Evolutionary conservation across 2,888 invertebrate genomes (phyloP).

Genomic region (Chelonus formosanus): DNA sequence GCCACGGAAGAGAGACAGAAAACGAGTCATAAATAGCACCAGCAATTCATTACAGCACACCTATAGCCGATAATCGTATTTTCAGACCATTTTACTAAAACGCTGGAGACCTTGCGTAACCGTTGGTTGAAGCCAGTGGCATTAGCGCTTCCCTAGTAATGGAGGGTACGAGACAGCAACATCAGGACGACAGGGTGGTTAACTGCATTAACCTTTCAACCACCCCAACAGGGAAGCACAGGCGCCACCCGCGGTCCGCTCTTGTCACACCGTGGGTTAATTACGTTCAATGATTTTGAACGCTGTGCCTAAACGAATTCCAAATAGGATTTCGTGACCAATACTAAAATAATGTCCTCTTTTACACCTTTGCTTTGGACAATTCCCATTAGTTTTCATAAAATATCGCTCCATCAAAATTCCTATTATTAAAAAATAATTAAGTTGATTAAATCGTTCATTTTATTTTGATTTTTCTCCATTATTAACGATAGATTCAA

Average conservation of each 20-base stretch:
- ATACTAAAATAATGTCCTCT: conserved; percentile 37
- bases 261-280: conserved; percentile 57
- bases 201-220: conserved; percentile 64
- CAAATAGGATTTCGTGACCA: conserved; percentile 55
- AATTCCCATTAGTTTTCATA: no score
- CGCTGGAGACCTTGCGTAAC: conserved; percentile 47
- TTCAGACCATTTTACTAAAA: conserved; percentile 63
- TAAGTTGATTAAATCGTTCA: no score
- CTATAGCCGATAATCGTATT: conserved; percentile 64
- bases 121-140: conserved; percentile 48
- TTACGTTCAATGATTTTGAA: conserved; percentile 62
- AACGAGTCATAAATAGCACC: conserved; percentile 52
- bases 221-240: conserved; percentile 41
- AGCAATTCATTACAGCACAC: conserved; percentile 62
- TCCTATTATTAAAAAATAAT: no score
- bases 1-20: conserved; percentile 15
- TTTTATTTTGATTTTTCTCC: no score
- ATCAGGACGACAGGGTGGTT: conserved; percentile 47
- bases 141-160: conserved; percentile 50
- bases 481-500: no score
- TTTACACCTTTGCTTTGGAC: neutral
- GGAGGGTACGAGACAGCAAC: conserved; percentile 42
- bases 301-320: conserved; percentile 60
- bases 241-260: conserved; percentile 41
- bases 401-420: no score